A percentile compares a stretch with the other conserved stretches of the same genome.
phyloP scores from a whole-genome alignment of 2,888 invertebrate species.

The Podabrus alpinus region DNA sequence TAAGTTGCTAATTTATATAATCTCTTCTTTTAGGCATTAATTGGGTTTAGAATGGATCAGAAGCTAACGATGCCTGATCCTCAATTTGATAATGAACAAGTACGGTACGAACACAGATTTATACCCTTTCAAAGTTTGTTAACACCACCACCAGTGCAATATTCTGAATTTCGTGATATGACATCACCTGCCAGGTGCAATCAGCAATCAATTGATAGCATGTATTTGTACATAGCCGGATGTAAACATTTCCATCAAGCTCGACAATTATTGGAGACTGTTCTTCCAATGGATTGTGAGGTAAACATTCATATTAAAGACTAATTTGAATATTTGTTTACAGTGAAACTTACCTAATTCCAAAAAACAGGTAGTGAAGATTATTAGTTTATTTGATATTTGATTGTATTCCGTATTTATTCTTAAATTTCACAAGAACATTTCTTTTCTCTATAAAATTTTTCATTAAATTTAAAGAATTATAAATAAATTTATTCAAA shows the following conservation, averaged over 20 bases:
- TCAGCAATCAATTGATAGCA: slow-evolving; percentile 59
- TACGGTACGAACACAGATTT: slow-evolving; percentile 93
- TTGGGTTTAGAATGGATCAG: slow-evolving; percentile 86
- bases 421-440: too few species aligned
- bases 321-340: not conserved
- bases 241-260: slow-evolving; percentile 94
- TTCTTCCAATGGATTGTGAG: slow-evolving; percentile 81
- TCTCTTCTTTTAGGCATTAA: slow-evolving; percentile 70
- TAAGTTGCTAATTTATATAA: not conserved
- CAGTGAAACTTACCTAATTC: too few species aligned
- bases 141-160: slow-evolving; percentile 90
- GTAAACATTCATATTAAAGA: slow-evolving; percentile 54
- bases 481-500: too few species aligned
- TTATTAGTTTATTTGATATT: too few species aligned
- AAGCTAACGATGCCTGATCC: slow-evolving; percentile 83
- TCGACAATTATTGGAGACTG: slow-evolving; percentile 79
- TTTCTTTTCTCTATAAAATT: too few species aligned
- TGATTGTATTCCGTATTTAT: too few species aligned
- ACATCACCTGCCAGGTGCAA: slow-evolving; percentile 65
- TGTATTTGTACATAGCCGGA: slow-evolving; percentile 77
- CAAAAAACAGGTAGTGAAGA: too few species aligned
- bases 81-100: slow-evolving; percentile 91
- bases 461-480: too few species aligned
- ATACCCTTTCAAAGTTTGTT: slow-evolving; percentile 84
- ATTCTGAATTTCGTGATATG: slow-evolving; percentile 86